A percentile compares a stretch with the other conserved stretches of the same genome.
phyloP scores from a whole-genome alignment of 2,113 vertebrate genomes.

The Seriola aureovittata region DNA sequence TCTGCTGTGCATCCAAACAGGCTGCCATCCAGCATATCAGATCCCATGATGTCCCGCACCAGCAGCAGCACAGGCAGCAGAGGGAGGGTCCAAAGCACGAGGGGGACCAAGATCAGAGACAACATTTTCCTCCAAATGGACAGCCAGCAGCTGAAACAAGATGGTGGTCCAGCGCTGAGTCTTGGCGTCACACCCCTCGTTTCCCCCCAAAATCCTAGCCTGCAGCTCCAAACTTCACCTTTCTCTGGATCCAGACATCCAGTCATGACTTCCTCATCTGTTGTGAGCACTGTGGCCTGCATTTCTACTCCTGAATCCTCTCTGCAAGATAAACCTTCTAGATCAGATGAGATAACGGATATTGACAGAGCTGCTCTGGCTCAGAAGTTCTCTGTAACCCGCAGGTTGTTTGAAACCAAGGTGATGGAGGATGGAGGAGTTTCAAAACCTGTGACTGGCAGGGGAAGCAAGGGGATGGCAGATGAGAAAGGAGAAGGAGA shows the following conservation, averaged over 20 bases:
- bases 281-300: conserved; percentile 79
- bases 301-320: conserved; percentile 73
- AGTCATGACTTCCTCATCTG: conserved; percentile 65
- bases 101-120: conserved; percentile 90
- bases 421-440: conserved; percentile 38
- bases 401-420: conserved; percentile 89
- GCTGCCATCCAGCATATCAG: conserved; percentile 57
- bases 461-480: conserved; percentile 44
- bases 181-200: conserved; percentile 35
- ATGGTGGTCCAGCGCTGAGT: conserved; percentile 53
- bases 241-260: conserved; percentile 42
- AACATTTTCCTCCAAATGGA: conserved; percentile 95
- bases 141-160: conserved; percentile 79
- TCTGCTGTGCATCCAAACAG: conserved; percentile 30
- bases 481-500: conserved; percentile 52
- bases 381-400: conserved; percentile 91
- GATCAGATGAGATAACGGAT: conserved; percentile 84
- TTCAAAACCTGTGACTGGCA: conserved; percentile 65
- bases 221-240: conserved; percentile 56
- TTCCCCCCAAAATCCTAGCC: conserved; percentile 33
- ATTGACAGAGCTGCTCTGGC: conserved; percentile 89
- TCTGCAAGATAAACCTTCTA: conserved; percentile 76
- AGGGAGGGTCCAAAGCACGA: conserved; percentile 86
- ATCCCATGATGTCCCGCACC: conserved; percentile 56
- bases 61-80: conserved; percentile 72